Conservation (phyloP, 2,888 invertebrate genomes). For the Agonopterix subpropinquella region DNA sequence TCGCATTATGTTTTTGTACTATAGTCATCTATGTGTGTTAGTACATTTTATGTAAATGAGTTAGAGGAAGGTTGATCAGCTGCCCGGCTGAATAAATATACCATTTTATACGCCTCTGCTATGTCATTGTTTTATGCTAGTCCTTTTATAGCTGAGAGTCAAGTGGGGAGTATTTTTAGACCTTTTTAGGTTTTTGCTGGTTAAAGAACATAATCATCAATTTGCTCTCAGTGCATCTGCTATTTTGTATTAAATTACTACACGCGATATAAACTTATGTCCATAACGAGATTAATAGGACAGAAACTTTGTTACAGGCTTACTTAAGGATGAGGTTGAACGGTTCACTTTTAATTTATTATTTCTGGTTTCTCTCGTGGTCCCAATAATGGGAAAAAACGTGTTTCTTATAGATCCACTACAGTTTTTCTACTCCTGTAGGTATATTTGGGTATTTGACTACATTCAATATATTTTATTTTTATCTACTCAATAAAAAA, state of each 20-base stretch:
- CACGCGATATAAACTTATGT: neutral
- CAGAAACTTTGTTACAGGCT: too few relatives aligned
- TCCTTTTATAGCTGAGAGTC: conserved; percentile 11
- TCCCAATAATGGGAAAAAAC: too few relatives aligned
- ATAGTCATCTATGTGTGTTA: conserved; percentile 3
- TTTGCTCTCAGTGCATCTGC: too few relatives aligned
- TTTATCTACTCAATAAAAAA: too few relatives aligned
- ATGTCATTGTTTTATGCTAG: conserved; percentile 23
- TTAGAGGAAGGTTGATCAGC: conserved; percentile 42
- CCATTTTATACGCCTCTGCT: conserved; percentile 28
- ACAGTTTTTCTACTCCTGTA: too few relatives aligned
- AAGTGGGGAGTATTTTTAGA: neutral
- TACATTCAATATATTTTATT: too few relatives aligned
- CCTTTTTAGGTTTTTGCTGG: neutral
- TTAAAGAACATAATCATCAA: neutral
- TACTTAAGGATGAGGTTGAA: too few relatives aligned
- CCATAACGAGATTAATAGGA: too few relatives aligned
- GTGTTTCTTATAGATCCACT: too few relatives aligned
- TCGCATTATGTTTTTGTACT: neutral
- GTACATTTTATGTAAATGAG: conserved; percentile 35
- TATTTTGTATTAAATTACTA: neutral
- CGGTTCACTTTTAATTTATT: too few relatives aligned
- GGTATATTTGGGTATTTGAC: too few relatives aligned
- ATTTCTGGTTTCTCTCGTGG: too few relatives aligned
- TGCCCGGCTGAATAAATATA: conserved; percentile 46